These are phyloP conservation scores for Homarus americanus DNA, from an alignment of 1,140 invertebrate species.

Conservation along the genomic window DNA sequence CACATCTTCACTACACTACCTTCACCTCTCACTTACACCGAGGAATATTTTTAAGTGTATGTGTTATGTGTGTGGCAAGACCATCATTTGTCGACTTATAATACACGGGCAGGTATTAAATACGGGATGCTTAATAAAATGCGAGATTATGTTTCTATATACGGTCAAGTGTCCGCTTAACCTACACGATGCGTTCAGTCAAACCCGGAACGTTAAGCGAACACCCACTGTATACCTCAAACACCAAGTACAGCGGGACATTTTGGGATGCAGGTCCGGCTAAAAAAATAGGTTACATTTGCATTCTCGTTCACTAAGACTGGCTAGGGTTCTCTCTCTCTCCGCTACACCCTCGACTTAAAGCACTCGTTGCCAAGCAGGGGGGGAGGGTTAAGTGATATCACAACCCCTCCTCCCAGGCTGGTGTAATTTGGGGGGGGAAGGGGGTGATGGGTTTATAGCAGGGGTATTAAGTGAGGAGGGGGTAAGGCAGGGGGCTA, in stretches of 20 bases:
- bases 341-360: neutral
- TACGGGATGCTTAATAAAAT: constrained; percentile 48
- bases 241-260: constrained; percentile 28
- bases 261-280: constrained; percentile 26
- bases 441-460: no score
- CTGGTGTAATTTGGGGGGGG: no score
- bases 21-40: neutral
- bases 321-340: constrained; percentile 46
- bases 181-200: no score
- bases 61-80: no score
- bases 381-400: neutral
- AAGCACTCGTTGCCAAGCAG: neutral
- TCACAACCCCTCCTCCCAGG: no score
- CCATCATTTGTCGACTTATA: neutral
- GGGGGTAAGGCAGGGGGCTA: no score
- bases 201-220: no score
- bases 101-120: neutral
- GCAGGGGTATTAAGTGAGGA: no score
- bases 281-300: constrained; percentile 52
- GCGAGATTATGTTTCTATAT: neutral
- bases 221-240: constrained; percentile 4
- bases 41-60: neutral
- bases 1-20: neutral
- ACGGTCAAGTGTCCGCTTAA: no score
- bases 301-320: constrained; percentile 49